These are phyloP conservation scores for Leptobrachium ailaonicum DNA, from an alignment of 2,113 vertebrate species.

Conservation along the genomic window DNA sequence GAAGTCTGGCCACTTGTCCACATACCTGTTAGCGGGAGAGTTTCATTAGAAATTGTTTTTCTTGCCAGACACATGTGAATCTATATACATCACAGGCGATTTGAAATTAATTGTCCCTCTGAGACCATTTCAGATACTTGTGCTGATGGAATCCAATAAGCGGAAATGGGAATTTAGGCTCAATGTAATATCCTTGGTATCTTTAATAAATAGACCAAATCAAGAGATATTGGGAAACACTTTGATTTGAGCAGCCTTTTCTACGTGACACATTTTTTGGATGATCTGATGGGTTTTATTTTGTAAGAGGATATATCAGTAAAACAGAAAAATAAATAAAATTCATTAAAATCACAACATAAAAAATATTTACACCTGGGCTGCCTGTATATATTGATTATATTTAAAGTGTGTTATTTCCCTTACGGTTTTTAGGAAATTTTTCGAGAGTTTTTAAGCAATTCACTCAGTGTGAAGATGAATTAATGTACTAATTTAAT, in stretches of 20 bases:
- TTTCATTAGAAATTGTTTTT: slow-evolving; percentile 46
- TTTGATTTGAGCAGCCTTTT: not conserved
- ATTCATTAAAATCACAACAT: too few relatives aligned
- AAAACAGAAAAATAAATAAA: too few relatives aligned
- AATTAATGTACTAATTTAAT: too few relatives aligned
- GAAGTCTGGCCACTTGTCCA: slow-evolving; percentile 48
- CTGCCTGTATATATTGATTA: too few relatives aligned
- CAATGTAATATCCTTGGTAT: not conserved
- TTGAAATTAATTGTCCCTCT: slow-evolving; percentile 31
- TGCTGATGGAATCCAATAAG: not conserved
- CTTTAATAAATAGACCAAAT: not conserved
- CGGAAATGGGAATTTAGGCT: not conserved
- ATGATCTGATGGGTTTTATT: too few relatives aligned
- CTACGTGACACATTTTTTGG: not conserved
- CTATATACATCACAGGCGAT: not conserved
- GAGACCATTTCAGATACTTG: not conserved
- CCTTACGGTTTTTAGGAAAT: too few relatives aligned
- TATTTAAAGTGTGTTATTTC: too few relatives aligned
- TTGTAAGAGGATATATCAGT: too few relatives aligned
- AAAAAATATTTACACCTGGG: too few relatives aligned
- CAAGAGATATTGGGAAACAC: not conserved
- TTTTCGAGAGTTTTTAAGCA: too few relatives aligned
- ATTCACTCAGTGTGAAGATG: too few relatives aligned
- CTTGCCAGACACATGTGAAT: slow-evolving; percentile 42
- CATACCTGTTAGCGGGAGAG: slow-evolving; percentile 34